Conservation (phyloP, 2,888 invertebrate species). For the Scaptomyza tumidula region DNA sequence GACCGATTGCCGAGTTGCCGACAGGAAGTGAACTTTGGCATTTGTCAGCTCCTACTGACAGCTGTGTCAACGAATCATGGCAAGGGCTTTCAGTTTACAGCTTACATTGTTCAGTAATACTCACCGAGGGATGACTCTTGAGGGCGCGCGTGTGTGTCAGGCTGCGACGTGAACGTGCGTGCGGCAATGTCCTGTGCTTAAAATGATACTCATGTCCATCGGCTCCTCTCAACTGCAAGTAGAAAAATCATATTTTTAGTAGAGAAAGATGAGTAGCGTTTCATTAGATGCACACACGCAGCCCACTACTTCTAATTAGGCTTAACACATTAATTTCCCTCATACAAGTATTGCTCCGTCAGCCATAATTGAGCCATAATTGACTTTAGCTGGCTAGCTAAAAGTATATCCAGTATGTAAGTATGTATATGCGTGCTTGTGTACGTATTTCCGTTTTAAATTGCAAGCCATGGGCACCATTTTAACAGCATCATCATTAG, state of each 20-base stretch:
- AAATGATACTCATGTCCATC: slow-evolving; percentile 97
- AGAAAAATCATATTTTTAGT: slow-evolving; percentile 14
- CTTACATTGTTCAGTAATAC: slow-evolving; percentile 82
- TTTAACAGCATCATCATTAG: slow-evolving; percentile 23
- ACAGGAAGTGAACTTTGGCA: slow-evolving; percentile 49
- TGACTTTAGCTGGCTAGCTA: slow-evolving; percentile 53
- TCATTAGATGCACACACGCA: slow-evolving; percentile 35
- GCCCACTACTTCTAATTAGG: slow-evolving; percentile 62
- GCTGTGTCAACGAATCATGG: neutral
- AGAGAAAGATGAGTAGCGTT: slow-evolving; percentile 32
- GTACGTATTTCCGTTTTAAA: slow-evolving; percentile 71
- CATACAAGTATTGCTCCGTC: slow-evolving; percentile 33
- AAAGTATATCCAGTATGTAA: neutral
- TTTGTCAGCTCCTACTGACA: slow-evolving; percentile 23
- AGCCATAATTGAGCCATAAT: slow-evolving; percentile 73
- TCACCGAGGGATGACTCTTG: slow-evolving; percentile 94
- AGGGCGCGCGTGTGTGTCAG: slow-evolving; percentile 94
- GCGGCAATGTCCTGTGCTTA: slow-evolving; percentile 94
- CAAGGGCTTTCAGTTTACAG: neutral
- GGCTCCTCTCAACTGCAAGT: slow-evolving; percentile 91
- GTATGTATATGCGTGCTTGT: slow-evolving; percentile 15
- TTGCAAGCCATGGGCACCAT: slow-evolving; percentile 65
- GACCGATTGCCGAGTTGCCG: slow-evolving; percentile 30
- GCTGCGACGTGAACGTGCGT: slow-evolving; percentile 94
- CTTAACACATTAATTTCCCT: slow-evolving; percentile 63